phyloP scores from a whole-genome alignment of 1,140 invertebrate genomes.

The Dinoponera quadriceps region DNA sequence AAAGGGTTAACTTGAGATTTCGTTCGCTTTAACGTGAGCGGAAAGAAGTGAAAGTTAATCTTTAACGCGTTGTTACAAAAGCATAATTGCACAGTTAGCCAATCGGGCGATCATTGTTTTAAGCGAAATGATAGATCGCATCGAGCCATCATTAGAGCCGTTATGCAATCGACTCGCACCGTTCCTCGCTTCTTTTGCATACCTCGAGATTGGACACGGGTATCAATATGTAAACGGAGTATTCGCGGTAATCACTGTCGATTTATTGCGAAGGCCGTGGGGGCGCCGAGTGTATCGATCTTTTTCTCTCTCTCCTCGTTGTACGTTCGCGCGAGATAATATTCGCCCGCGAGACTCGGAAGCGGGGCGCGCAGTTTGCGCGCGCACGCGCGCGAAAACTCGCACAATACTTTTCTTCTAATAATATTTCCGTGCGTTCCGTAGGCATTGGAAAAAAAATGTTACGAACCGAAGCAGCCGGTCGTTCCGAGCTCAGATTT shows the following conservation, averaged over 20 bases:
- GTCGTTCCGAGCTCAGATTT: neutral
- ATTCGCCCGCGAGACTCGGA: neutral
- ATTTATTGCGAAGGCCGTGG: conserved; percentile 29
- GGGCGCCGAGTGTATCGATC: neutral
- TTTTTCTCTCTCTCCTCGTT: no score
- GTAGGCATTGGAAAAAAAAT: neutral
- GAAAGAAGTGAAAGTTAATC: conserved; percentile 73
- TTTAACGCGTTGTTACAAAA: conserved; percentile 71
- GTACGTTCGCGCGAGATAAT: neutral
- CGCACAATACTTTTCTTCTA: neutral
- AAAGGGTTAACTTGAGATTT: conserved; percentile 32
- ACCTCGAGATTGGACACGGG: conserved; percentile 29
- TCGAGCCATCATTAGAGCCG: conserved; percentile 65
- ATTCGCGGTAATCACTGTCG: conserved; percentile 15
- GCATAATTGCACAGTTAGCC: conserved; percentile 70
- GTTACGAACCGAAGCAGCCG: neutral
- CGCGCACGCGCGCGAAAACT: no score
- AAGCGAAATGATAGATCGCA: conserved; percentile 70
- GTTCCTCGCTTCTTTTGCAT: conserved; percentile 39
- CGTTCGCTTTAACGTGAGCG: conserved; percentile 41
- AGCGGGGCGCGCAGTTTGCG: no score
- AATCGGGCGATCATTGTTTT: conserved; percentile 74
- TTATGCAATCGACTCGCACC: conserved; percentile 62
- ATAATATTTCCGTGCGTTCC: neutral
- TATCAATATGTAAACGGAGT: conserved; percentile 46